Evolutionary conservation across 1,140 invertebrate species (phyloP), one percentile per base, ranked within the genome.

Genomic region (Hestina assimilis): DNA sequence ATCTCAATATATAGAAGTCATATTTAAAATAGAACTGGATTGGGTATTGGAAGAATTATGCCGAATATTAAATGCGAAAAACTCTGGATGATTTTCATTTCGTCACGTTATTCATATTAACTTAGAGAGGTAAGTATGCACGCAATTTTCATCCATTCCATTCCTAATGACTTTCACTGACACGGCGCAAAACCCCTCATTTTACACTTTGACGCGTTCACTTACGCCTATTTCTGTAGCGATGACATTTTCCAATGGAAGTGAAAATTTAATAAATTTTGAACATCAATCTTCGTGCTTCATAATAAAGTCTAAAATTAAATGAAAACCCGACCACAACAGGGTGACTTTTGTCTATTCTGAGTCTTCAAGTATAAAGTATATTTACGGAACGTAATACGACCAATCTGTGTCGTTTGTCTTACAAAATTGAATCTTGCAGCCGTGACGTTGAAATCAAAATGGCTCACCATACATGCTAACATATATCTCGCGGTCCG

Each of bases 161-260:
- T 73, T 84, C 77, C 74, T 88, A 88, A 88, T 88, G 83, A 88
- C 83, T 88, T 84, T 86, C 80, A 78, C 79, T 85, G 85, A 83
- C 83, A 82, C 78, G 78, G 69, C 76, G 79, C 73, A 75, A 87
- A 86, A 83, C 81, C 84, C 83, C 85, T 85, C 85, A 85, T 88
- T 88, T 88, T 88, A 86, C 85, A 88, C 85, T 88, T 88, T 88
- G 83, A 86, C 85, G 85, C 85, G 79, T 88, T 86, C 80, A 84
- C 83, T 88, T 86, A 83, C 74, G 72, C 70, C 74, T 84, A 77
- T 80, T 82, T 68, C 72, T 84, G 76, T 79, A 69, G 69, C 75
- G 71, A 81, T 87, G 83, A 83, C 79, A 84, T 86, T 84, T 82
- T 71, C 72, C 76, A 71, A 82, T 80, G 75, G 70, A 79, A 75